Evolutionary conservation across 2,797 vertebrate genomes (phyloP), one percentile per base, ranked within the genome.

Genomic region (Pseudomugil tenellus): DNA sequence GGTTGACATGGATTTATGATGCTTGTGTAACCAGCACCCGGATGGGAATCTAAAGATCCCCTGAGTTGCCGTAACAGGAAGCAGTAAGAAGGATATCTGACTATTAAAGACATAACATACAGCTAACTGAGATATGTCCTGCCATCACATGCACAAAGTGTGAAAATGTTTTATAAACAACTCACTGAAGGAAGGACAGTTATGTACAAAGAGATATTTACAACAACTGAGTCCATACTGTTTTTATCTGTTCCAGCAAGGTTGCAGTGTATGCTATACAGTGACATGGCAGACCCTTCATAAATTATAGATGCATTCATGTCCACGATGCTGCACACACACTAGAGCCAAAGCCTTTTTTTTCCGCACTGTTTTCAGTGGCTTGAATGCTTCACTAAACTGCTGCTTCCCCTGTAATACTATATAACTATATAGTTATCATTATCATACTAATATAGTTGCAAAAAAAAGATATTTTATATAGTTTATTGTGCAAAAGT

Each of bases 261-360:
- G 52, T 76, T 70, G 67, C 52, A 16, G 28, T 51, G 75, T 53
- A 52, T 43, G 71, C 73, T 31, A 35, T 34, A 58, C 77, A 35
- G 68, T 54, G 75, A 77, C 81, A 84, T 16, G 6, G 63, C 53
- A 53, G 41, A 78, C 70, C 81, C 83, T 57, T 88, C 81, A 89
- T 88, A 58, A 62, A 84, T 87, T 77, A 88, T 86, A 79, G 55
- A 92, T 88, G 73, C 46, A 64, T 35, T 63, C 60, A 77, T 88
- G 87, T 86, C 84, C 79, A 67, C 59, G 74, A 78, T 68, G 76
- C 77, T 64, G 76, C 63, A 72, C 71, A 72, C 71, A 67, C 48
- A 73, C 80, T 79, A 23, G 54, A 79, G 82, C 74, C 67, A 3
- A 29, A 53, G 35, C 53, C 48, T 46, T 59, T 72, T 0, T 14